Evolutionary conservation across 2,888 invertebrate species (phyloP), one percentile per base, ranked within the genome.

Genomic region (Gymnoscelis rufifasciata): DNA sequence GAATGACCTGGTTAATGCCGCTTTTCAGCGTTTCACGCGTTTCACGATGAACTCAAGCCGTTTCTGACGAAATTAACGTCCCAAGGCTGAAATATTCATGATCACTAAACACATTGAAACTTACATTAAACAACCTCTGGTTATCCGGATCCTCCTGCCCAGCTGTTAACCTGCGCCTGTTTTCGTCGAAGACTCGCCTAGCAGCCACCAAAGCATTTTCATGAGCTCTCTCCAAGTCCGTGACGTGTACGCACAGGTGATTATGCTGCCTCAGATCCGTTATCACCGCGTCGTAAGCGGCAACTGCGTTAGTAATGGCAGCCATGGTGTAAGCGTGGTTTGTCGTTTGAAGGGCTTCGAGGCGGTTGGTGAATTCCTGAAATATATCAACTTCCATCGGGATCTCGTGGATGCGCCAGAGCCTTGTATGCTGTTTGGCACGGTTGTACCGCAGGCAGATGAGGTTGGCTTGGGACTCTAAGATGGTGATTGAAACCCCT

Each of bases 71-170:
- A n/a, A n/a, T n/a, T n/a, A n/a, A n/a, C n/a, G n/a, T n/a, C n/a
- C n/a, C n/a, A n/a, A n/a, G n/a, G n/a, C n/a, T n/a, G n/a, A n/a
- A n/a, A n/a, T n/a, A n/a, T n/a, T n/a, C n/a, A n/a, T n/a, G n/a
- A n/a, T n/a, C n/a, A n/a, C n/a, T n/a, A n/a, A n/a, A n/a, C n/a
- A n/a, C n/a, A n/a, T n/a, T n/a, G n/a, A n/a, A n/a, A 42, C 43
- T 43, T 24, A 24, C 37, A 36, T 1, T 11, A 12, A 19, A 11
- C 3, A 51, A 49, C 36, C 40, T 46, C 5, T 33, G 33, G 28
- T 47, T 51, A 5, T 54, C 57, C 1, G 46, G 29, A 3, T 57
- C 57, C 11, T 10, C 37, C n/a, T 24, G 41, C 12, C 41, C 30
- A 3, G 30, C 3, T 0, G 10, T 8, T 2, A 40, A 38, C 13